Conservation (phyloP, 1,140 invertebrate genomes). For the Papilio dardanus region DNA sequence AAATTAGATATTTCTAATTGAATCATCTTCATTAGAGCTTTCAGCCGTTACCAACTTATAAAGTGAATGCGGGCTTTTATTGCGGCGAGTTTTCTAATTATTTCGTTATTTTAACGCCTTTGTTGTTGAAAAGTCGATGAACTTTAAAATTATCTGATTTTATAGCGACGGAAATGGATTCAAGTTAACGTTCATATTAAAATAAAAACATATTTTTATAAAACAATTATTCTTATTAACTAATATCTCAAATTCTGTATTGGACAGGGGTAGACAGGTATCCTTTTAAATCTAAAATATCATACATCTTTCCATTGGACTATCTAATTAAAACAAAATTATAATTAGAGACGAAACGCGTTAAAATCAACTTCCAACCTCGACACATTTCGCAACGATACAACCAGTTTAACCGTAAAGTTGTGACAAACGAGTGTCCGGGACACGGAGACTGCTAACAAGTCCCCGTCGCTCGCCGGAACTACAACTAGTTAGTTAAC, state of each 20-base stretch:
- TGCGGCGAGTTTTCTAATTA: background rate
- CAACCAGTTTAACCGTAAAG: background rate
- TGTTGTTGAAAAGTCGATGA: slow-evolving; percentile 12
- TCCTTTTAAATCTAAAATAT: no score
- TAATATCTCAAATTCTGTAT: no score
- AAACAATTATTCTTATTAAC: no score
- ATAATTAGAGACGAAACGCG: background rate
- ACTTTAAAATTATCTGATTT: slow-evolving; percentile 4
- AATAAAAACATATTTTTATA: no score
- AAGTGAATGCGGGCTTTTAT: slow-evolving; percentile 1
- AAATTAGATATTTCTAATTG: background rate
- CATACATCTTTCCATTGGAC: background rate
- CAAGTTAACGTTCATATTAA: background rate
- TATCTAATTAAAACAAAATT: background rate
- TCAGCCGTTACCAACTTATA: background rate
- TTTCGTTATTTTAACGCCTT: slow-evolving; percentile 5
- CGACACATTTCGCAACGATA: slow-evolving; percentile 8
- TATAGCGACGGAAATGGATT: background rate
- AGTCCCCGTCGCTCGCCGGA: background rate
- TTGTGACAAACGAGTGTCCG: slow-evolving; percentile 20
- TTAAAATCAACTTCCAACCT: background rate
- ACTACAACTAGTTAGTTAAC: slow-evolving; percentile 18
- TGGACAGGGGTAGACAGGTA: no score
- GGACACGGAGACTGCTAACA: slow-evolving; percentile 9
- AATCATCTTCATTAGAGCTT: background rate